These are phyloP conservation scores for Erpornis zantholeuca DNA, from an alignment of 2,113 vertebrate genomes.

Conservation along the genomic window DNA sequence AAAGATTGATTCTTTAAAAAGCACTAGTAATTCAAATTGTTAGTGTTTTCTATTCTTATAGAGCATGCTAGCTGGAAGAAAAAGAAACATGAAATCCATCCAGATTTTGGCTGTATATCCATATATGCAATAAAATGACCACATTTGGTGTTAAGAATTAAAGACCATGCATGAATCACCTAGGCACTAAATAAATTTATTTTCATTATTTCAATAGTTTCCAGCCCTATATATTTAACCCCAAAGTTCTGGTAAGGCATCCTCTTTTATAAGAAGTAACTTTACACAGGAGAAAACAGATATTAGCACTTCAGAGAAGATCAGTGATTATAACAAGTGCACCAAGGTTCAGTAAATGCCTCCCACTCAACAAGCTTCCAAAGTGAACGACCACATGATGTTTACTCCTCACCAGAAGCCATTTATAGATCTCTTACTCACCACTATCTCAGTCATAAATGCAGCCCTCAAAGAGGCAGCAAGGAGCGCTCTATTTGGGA, in stretches of 20 bases:
- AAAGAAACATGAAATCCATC: neutral
- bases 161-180: neutral
- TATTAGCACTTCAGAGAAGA: neutral
- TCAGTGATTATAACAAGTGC: conserved; percentile 4
- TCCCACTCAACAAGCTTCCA: conserved; percentile 57
- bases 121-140: neutral
- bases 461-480: conserved; percentile 36
- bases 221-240: neutral
- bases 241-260: neutral
- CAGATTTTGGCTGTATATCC: neutral
- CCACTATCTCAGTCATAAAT: conserved; percentile 9
- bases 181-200: neutral
- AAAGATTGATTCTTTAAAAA: neutral
- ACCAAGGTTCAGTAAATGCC: conserved; percentile 23
- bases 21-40: neutral
- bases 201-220: neutral
- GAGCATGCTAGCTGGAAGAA: neutral
- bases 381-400: conserved; percentile 72
- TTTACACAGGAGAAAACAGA: neutral
- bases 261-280: neutral
- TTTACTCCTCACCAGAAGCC: conserved; percentile 64
- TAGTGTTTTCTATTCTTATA: neutral
- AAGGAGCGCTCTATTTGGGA: neutral
- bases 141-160: neutral
- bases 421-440: conserved; percentile 80